A percentile compares a stretch with the other conserved stretches of the same genome.
Evolutionary conservation across 2,113 vertebrate genomes (phyloP).

Genomic region (Salminus brasiliensis): DNA sequence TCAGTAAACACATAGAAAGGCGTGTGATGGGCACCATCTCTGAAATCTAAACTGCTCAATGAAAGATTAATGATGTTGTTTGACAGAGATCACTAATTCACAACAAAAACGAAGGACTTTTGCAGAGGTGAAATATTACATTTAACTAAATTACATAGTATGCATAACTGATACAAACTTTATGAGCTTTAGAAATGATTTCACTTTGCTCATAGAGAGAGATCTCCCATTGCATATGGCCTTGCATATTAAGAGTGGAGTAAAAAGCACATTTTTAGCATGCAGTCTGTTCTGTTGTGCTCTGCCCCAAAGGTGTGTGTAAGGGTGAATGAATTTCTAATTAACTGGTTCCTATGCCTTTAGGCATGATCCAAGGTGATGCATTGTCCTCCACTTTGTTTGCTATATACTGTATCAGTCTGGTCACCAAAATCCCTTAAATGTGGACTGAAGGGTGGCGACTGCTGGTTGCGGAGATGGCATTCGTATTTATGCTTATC

Average conservation of each 20-base stretch:
- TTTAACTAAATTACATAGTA: constrained; percentile 1
- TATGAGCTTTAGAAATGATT: neutral
- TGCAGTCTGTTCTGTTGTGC: neutral
- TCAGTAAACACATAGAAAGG: neutral
- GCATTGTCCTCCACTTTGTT: neutral
- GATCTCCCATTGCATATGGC: neutral
- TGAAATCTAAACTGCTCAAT: constrained; percentile 8
- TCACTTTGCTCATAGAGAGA: neutral
- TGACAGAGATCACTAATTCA: neutral
- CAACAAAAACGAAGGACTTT: neutral
- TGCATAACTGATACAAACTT: neutral
- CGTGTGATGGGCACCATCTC: neutral
- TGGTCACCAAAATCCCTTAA: neutral
- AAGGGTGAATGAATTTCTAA: constrained; percentile 19
- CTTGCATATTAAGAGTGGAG: neutral
- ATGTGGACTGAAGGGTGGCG: neutral
- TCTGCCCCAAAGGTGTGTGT: neutral
- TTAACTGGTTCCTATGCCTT: constrained; percentile 27
- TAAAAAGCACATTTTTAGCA: constrained; percentile 5
- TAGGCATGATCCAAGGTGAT: constrained; percentile 12
- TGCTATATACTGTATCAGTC: neutral
- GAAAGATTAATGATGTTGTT: neutral
- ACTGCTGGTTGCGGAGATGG: neutral
- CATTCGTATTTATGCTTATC: neutral
- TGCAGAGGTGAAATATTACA: neutral